Conservation (phyloP, 2,888 invertebrate species). For the Pasiphila rectangulata region DNA sequence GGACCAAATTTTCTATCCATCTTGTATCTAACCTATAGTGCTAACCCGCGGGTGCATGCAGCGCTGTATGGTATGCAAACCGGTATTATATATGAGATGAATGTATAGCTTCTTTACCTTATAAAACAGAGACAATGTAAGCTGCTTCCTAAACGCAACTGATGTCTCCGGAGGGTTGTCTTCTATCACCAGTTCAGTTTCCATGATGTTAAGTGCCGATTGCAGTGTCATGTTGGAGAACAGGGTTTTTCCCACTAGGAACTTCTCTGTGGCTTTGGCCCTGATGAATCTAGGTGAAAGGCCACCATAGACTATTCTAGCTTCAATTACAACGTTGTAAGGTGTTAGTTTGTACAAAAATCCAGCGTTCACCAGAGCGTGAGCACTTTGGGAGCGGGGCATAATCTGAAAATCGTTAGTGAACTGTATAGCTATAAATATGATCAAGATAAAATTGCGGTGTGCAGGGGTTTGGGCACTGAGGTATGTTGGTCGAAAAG, state of each 20-base stretch:
- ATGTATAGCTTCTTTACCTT: constrained; percentile 65
- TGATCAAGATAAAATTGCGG: too few relatives aligned
- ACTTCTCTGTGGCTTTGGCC: constrained; percentile 77
- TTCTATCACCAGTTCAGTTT: constrained; percentile 46
- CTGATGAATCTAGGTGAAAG: constrained; percentile 69
- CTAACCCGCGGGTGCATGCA: too few relatives aligned
- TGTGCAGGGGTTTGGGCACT: too few relatives aligned
- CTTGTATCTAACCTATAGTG: too few relatives aligned
- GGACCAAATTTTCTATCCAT: too few relatives aligned
- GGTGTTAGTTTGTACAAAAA: constrained; percentile 81
- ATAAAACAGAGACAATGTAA: constrained; percentile 80
- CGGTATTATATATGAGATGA: too few relatives aligned
- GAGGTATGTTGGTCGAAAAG: too few relatives aligned
- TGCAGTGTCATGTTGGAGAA: constrained; percentile 66
- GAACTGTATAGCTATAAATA: neutral
- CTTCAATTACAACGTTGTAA: constrained; percentile 59
- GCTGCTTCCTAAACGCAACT: constrained; percentile 78
- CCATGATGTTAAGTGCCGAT: constrained; percentile 46
- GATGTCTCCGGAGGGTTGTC: constrained; percentile 76
- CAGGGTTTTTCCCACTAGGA: constrained; percentile 63
- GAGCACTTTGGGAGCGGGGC: constrained; percentile 86
- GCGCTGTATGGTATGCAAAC: too few relatives aligned
- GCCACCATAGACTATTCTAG: constrained; percentile 82
- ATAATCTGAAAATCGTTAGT: constrained; percentile 78
- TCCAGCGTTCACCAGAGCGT: constrained; percentile 88